These are phyloP conservation scores for Drusus annulatus DNA, from an alignment of 1,140 invertebrate genomes.

Conservation along the genomic window DNA sequence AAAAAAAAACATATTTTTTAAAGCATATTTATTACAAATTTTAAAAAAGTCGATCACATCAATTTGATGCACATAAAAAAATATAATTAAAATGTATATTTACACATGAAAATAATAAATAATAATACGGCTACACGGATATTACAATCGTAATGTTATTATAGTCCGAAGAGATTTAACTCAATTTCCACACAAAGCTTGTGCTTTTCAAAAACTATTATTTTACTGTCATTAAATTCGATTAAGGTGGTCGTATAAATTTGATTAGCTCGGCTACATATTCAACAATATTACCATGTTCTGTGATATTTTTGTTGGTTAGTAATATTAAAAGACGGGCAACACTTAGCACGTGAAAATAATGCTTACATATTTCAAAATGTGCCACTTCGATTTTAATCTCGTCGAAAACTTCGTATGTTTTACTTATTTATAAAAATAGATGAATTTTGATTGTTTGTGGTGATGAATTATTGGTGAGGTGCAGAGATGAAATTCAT, in stretches of 20 bases:
- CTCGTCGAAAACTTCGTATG: neutral
- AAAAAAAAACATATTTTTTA: conserved; percentile 23
- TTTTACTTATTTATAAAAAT: neutral
- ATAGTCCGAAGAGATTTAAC: neutral
- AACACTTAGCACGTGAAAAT: neutral
- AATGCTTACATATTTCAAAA: neutral
- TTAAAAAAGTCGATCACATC: conserved; percentile 56
- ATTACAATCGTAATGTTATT: neutral
- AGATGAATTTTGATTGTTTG: conserved; percentile 7
- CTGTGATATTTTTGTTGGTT: neutral
- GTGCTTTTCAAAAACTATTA: neutral
- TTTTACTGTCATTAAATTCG: neutral
- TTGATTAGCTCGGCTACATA: neutral
- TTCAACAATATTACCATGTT: neutral
- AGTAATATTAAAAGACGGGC: neutral
- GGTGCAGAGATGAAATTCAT: neutral
- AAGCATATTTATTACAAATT: conserved; percentile 58
- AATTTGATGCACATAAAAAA: conserved; percentile 56
- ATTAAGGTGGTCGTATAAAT: neutral
- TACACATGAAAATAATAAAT: conserved; percentile 50
- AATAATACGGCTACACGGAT: conserved; percentile 41
- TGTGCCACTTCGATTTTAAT: neutral
- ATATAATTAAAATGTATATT: conserved; percentile 43
- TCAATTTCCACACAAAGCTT: neutral
- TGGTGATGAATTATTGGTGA: conserved; percentile 26